These are phyloP conservation scores for Aphidoletes aphidimyza DNA, from an alignment of 2,888 invertebrate genomes.

Conservation along the genomic window DNA sequence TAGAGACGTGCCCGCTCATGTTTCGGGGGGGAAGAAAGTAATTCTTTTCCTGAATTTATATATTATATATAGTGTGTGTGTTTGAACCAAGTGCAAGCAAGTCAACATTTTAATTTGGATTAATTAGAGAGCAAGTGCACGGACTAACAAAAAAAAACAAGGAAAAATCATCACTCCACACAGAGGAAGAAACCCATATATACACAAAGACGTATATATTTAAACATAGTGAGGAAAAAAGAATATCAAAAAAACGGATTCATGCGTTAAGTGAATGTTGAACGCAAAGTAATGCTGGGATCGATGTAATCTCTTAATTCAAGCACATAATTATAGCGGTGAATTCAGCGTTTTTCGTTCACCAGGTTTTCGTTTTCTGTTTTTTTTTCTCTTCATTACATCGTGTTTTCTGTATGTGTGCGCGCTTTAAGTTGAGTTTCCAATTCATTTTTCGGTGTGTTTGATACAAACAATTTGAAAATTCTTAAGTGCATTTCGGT, in stretches of 20 bases:
- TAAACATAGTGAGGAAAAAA: neutral
- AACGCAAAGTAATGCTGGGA: constrained; percentile 25
- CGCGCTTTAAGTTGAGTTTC: neutral
- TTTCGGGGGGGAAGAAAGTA: too few relatives aligned
- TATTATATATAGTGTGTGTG: neutral
- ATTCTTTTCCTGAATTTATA: neutral
- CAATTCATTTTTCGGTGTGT: neutral
- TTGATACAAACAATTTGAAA: constrained; percentile 26
- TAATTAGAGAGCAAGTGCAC: constrained; percentile 49
- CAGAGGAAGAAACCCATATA: neutral
- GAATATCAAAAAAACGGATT: constrained; percentile 14
- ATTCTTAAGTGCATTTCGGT: constrained; percentile 47
- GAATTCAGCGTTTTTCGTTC: neutral
- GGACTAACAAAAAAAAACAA: neutral
- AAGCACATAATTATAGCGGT: constrained; percentile 51
- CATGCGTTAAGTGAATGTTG: constrained; percentile 44
- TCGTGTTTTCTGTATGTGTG: neutral
- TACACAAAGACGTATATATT: neutral
- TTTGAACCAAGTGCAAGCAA: neutral
- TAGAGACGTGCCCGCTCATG: neutral
- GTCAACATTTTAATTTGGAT: constrained; percentile 49
- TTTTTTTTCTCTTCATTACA: neutral
- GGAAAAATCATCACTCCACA: neutral
- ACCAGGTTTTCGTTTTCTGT: neutral
- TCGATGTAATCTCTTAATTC: constrained; percentile 49